Conservation (phyloP, 2,888 invertebrate genomes). For the Nemapogon koenigi region DNA sequence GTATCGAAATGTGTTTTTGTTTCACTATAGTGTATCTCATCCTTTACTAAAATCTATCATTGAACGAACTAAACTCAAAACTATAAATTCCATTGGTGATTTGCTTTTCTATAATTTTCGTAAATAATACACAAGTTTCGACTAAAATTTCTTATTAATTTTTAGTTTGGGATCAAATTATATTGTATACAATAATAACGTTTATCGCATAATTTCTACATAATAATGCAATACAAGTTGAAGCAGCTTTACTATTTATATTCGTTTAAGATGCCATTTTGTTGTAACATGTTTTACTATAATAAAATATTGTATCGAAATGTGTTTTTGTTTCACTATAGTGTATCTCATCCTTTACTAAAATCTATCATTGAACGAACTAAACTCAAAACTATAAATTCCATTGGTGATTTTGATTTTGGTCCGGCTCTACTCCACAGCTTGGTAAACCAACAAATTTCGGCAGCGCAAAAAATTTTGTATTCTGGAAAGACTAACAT, state of each 20-base stretch:
- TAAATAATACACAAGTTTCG: too few species aligned
- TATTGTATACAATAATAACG: too few species aligned
- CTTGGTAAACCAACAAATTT: too few species aligned
- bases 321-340: neutral
- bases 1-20: slow-evolving; percentile 25
- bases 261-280: slow-evolving; percentile 57
- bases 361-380: neutral
- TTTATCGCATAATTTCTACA: too few species aligned
- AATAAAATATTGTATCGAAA: slow-evolving; percentile 46
- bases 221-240: too few species aligned
- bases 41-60: neutral
- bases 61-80: neutral
- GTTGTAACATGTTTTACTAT: slow-evolving; percentile 65
- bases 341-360: neutral
- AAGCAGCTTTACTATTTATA: slow-evolving; percentile 63
- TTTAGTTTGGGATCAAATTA: too few species aligned
- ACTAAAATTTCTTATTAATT: too few species aligned
- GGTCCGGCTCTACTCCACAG: too few species aligned
- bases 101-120: too few species aligned
- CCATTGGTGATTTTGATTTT: too few species aligned
- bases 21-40: neutral
- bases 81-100: neutral
- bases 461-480: too few species aligned
- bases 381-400: neutral
- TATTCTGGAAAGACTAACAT: neutral